These are phyloP conservation scores for Drosophila rufa DNA, from an alignment of 1,140 invertebrate species.

Conservation along the genomic window DNA sequence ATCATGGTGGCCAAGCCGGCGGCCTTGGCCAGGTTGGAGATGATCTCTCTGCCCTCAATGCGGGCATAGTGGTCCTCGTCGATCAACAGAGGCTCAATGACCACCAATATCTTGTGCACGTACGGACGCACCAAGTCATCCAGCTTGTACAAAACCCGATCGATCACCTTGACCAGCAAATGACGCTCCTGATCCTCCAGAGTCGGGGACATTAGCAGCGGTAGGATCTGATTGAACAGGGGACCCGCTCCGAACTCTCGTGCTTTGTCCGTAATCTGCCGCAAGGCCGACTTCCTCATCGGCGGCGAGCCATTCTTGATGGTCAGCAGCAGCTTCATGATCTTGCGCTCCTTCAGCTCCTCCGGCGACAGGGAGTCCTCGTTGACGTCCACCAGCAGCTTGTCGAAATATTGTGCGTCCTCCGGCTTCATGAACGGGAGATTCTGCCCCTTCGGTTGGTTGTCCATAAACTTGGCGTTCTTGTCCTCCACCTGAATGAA, in stretches of 20 bases:
- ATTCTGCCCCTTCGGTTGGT: conserved; percentile 97
- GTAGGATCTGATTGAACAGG: conserved; percentile 99
- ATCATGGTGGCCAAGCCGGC: conserved; percentile 99
- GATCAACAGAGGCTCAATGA: conserved; percentile 99
- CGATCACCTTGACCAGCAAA: conserved; percentile 99
- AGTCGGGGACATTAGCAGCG: conserved; percentile 99
- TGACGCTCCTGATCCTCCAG: conserved; percentile 99
- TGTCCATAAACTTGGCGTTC: conserved; percentile 95
- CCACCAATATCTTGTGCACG: conserved; percentile 99
- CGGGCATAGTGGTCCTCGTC: conserved; percentile 99
- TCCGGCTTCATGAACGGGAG: conserved; percentile 99
- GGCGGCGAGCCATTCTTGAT: conserved; percentile 99
- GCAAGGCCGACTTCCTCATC: conserved; percentile 98
- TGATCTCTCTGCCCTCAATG: conserved; percentile 99
- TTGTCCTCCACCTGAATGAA: conserved; percentile 96
- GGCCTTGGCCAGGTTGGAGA: conserved; percentile 99
- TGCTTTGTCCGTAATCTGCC: conserved; percentile 99
- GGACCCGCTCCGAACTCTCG: conserved; percentile 99
- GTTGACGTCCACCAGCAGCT: conserved; percentile 98
- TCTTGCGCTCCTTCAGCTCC: conserved; percentile 99
- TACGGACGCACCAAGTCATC: conserved; percentile 99
- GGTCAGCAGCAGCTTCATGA: conserved; percentile 99
- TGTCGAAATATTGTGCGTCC: conserved; percentile 99
- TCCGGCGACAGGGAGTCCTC: conserved; percentile 98
- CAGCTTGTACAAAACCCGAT: conserved; percentile 98